These are phyloP conservation scores for Salminus brasiliensis DNA, from an alignment of 2,113 vertebrate genomes.

Conservation along the genomic window DNA sequence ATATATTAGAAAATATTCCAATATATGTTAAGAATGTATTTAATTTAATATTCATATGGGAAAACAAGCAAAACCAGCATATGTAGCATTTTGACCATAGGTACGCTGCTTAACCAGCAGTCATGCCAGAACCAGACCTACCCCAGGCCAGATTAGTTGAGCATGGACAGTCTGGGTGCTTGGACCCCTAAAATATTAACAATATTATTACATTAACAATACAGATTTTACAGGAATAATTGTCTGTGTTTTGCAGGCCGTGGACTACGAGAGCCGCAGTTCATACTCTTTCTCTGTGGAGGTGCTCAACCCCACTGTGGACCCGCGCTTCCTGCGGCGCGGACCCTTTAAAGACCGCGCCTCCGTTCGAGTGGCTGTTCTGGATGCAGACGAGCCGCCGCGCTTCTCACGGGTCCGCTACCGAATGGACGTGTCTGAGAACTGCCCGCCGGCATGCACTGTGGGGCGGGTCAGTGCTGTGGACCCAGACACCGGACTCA, in stretches of 20 bases:
- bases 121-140: too few relatives aligned
- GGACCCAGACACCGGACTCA: slow-evolving; percentile 85
- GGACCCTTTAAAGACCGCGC: slow-evolving; percentile 89
- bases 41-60: too few relatives aligned
- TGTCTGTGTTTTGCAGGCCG: slow-evolving; percentile 69
- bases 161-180: too few relatives aligned
- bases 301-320: slow-evolving; percentile 87
- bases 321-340: slow-evolving; percentile 84
- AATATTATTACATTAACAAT: too few relatives aligned
- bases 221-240: too few relatives aligned
- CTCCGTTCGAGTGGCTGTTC: slow-evolving; percentile 79
- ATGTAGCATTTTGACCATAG: too few relatives aligned
- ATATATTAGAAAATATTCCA: too few relatives aligned
- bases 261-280: slow-evolving; percentile 86
- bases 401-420: slow-evolving; percentile 81
- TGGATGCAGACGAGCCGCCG: slow-evolving; percentile 87
- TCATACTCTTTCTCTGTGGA: slow-evolving; percentile 89
- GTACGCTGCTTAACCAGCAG: too few relatives aligned
- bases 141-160: too few relatives aligned
- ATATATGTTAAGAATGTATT: too few relatives aligned
- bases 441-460: slow-evolving; percentile 79
- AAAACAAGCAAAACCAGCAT: too few relatives aligned
- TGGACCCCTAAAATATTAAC: too few relatives aligned
- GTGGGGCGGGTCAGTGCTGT: slow-evolving; percentile 81
- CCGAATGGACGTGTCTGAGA: slow-evolving; percentile 84